These are phyloP conservation scores for Arvicanthis niloticus DNA, from an alignment of 2,113 vertebrate species.

Conservation along the genomic window DNA sequence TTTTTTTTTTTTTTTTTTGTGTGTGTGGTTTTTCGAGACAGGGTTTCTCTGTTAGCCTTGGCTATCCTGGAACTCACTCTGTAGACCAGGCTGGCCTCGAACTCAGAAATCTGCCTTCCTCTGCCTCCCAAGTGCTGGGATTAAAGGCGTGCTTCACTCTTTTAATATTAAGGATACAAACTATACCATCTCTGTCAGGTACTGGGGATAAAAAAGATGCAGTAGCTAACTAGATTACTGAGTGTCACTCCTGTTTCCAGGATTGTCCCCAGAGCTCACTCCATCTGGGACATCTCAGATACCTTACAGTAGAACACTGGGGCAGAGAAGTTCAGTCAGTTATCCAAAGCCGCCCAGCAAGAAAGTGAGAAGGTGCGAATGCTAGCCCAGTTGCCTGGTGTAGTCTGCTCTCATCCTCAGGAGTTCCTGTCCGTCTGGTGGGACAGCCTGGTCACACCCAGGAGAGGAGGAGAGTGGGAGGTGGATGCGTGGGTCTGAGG, in stretches of 20 bases:
- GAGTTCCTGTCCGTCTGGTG: neutral
- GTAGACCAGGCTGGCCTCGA: too few relatives aligned
- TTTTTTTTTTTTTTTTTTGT: too few relatives aligned
- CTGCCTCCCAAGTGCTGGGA: too few relatives aligned
- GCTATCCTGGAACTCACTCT: too few relatives aligned
- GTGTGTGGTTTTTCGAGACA: too few relatives aligned
- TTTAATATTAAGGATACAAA: neutral
- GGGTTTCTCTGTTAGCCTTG: too few relatives aligned
- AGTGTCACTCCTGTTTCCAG: neutral
- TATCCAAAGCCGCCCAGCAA: neutral
- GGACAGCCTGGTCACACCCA: neutral
- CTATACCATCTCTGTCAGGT: neutral
- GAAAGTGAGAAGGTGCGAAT: neutral
- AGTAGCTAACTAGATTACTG: neutral
- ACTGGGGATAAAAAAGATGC: neutral
- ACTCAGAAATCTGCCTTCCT: too few relatives aligned
- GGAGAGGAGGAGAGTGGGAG: neutral
- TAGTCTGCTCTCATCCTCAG: neutral
- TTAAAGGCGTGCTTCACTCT: too few relatives aligned
- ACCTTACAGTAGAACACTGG: neutral
- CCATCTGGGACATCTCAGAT: neutral
- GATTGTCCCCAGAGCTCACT: neutral
- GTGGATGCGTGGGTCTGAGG: neutral
- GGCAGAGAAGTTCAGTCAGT: neutral
- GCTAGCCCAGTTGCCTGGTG: neutral